Evolutionary conservation across 2,888 invertebrate species (phyloP), one percentile per base, ranked within the genome.

Genomic region (Sympetrum striolatum): DNA sequence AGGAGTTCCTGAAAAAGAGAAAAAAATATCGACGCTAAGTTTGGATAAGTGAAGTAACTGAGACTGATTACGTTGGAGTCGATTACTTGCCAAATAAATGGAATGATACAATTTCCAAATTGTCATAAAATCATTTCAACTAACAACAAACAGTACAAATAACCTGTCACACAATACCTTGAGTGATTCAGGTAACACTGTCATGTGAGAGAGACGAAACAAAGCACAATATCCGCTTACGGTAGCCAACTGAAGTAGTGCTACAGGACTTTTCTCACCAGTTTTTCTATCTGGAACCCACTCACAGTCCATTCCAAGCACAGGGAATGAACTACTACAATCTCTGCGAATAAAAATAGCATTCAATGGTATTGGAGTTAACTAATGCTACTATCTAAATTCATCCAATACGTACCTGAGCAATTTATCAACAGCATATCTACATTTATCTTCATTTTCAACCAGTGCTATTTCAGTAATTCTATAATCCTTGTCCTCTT

Each of bases 241-340:
- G 0, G 97, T 96, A 4, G 97, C 96, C 1, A 98, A 93, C 93
- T 98, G 98, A 2, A 98, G 93, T 8, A 97, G 93, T 0, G 97
- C 96, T 18, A 97, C 95, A 0, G 96, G 96, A 0, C 95, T 94
- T 82, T 93, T 94, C 0, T 95, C 95, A n/a, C 95, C 94, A 37
- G 90, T 91, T 81, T 22, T 39, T 12, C 35, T n/a, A 0, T 94
- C 94, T 0, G 96, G 96, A 0, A 96, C 96, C 97, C 97, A 97
- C 93, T 97, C 97, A 93, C 97, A 97, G 93, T 97, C 97, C 93
- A 97, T 96, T 10, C 97, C 97, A 60, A 97, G 93, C 0, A 96
- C 95, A 92, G 91, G 80, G 92, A 91, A 90, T 35, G 91, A 90
- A 12, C 90, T 73, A 18, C 60, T 37, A 35, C 81, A 91, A 90